Percentiles rank a stretch among this genome's conserved stretches.
phyloP scores from a whole-genome alignment of 1,140 invertebrate genomes.

The Sitobion miscanthi region DNA sequence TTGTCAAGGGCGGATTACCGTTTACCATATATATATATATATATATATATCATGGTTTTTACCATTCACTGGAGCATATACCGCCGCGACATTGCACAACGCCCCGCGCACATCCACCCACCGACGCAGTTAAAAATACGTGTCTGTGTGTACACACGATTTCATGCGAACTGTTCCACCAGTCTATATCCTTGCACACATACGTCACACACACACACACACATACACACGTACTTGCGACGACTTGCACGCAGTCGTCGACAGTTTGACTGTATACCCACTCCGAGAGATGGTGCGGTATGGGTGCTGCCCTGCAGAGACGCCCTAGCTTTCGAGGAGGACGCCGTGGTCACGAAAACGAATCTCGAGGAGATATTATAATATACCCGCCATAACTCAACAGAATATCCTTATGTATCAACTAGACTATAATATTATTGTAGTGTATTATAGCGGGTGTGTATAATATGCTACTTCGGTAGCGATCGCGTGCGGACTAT shows the following conservation, averaged over 20 bases:
- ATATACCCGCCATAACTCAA: too few relatives aligned
- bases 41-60: background rate
- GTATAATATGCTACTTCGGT: background rate
- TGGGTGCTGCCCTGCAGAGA: background rate
- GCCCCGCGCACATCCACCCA: background rate
- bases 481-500: background rate
- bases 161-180: slow-evolving; percentile 23
- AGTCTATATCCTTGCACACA: background rate
- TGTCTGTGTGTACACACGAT: background rate
- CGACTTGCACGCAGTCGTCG: background rate
- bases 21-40: background rate
- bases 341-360: background rate
- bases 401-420: too few relatives aligned
- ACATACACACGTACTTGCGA: background rate
- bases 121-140: background rate
- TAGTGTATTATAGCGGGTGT: background rate
- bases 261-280: background rate
- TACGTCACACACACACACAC: background rate
- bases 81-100: slow-evolving; percentile 39
- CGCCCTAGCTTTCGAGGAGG: background rate
- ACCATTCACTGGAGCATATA: slow-evolving; percentile 37
- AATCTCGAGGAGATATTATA: background rate
- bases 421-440: background rate
- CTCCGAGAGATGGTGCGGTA: background rate
- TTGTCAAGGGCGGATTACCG: slow-evolving; percentile 38